A percentile compares a stretch with the other conserved stretches of the same genome.
phyloP scores from a whole-genome alignment of 2,113 vertebrate species.

The Hippotragus niger region DNA sequence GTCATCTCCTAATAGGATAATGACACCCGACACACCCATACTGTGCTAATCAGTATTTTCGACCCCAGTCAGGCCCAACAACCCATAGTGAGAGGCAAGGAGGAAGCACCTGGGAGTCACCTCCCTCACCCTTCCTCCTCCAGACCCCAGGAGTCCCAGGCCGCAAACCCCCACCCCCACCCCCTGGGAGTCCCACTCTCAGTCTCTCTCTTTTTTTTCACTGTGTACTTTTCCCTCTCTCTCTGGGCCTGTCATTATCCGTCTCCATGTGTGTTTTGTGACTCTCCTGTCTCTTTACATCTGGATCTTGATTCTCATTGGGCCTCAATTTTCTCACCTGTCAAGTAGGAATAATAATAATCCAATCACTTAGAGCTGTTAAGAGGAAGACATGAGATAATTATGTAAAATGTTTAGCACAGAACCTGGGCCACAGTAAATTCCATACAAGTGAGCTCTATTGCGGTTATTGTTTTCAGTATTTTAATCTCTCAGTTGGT shows the following conservation, averaged over 20 bases:
- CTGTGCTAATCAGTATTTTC: conserved; percentile 55
- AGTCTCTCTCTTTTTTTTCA: not conserved
- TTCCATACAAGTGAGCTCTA: not conserved
- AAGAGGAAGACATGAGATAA: conserved; percentile 18
- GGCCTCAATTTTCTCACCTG: conserved; percentile 54
- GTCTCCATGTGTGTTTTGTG: not conserved
- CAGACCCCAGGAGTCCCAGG: not conserved
- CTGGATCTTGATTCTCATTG: conserved; percentile 27
- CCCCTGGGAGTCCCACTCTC: not conserved
- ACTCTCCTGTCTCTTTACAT: not conserved
- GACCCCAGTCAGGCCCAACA: not conserved
- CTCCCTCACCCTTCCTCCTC: not conserved
- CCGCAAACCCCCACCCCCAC: not conserved
- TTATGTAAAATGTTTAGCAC: not conserved
- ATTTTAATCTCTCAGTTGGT: conserved; percentile 29
- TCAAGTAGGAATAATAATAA: conserved; percentile 51
- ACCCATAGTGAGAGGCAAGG: not conserved
- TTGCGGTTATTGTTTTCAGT: conserved; percentile 37
- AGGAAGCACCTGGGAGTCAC: not conserved
- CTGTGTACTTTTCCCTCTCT: not conserved
- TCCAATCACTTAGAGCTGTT: not conserved
- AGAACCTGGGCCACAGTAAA: not conserved
- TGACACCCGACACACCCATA: conserved; percentile 1
- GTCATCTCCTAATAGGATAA: conserved; percentile 34
- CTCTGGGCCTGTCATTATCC: not conserved